Evolutionary conservation across 2,888 invertebrate species (phyloP).

Genomic region (Leptinotarsa rubiginosa): DNA sequence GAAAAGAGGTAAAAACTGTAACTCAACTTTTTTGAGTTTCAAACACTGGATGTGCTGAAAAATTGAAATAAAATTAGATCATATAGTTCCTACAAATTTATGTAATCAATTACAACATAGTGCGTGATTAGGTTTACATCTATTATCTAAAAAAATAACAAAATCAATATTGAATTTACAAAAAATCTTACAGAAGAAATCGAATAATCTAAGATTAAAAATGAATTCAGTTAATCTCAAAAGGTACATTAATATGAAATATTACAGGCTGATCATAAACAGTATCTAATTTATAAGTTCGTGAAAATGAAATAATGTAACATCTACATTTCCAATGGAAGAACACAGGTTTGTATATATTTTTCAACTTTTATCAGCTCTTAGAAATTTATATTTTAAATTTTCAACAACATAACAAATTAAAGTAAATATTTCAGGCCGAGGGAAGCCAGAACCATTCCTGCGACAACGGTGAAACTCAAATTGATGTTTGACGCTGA

Average conservation of each 20-base stretch:
- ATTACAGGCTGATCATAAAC: no score
- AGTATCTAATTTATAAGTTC: no score
- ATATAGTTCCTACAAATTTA: background rate
- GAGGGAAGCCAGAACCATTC: slow-evolving; percentile 31
- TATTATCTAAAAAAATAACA: background rate
- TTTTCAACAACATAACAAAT: slow-evolving; percentile 4
- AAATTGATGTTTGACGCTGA: slow-evolving; percentile 32
- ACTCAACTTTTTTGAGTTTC: no score
- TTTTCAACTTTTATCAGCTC: background rate
- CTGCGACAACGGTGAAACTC: slow-evolving; percentile 33
- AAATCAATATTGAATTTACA: background rate
- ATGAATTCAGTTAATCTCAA: no score
- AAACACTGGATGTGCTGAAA: background rate
- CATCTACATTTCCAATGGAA: no score
- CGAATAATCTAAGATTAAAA: background rate
- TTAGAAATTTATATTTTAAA: background rate
- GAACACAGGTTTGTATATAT: background rate
- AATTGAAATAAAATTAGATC: background rate
- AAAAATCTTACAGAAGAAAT: background rate
- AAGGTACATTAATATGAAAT: no score
- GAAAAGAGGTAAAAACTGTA: no score
- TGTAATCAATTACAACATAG: background rate
- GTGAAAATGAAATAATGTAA: background rate
- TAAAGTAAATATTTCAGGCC: slow-evolving; percentile 32
- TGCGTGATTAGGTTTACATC: background rate